Percentiles rank a stretch among this genome's conserved stretches.
Evolutionary conservation across 2,888 invertebrate genomes (phyloP).

Genomic region (Rotaria macrura): DNA sequence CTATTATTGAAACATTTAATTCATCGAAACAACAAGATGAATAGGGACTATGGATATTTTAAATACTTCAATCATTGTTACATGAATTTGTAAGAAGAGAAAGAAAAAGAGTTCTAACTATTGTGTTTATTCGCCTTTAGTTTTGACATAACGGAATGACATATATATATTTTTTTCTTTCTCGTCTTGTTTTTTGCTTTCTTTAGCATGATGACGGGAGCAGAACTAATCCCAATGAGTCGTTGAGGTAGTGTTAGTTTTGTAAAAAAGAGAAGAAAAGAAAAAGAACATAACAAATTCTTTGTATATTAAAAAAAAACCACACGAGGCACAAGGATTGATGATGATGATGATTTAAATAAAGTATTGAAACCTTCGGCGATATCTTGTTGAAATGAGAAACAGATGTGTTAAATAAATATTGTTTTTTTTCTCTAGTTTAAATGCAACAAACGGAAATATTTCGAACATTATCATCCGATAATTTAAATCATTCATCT

Average conservation of each 20-base stretch:
- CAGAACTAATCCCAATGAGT: neutral
- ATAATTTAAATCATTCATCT: neutral
- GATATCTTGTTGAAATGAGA: neutral
- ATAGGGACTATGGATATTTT: too few relatives aligned
- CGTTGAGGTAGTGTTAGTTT: neutral
- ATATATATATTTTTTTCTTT: neutral
- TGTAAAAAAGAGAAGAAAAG: neutral
- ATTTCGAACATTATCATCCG: neutral
- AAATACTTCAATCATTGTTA: too few relatives aligned
- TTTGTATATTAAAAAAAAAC: neutral
- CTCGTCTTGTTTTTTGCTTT: neutral
- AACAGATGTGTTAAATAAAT: too few relatives aligned
- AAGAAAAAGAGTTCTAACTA: neutral
- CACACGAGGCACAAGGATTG: neutral
- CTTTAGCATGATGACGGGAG: neutral
- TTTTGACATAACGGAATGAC: neutral
- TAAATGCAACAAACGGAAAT: neutral
- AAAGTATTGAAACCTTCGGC: neutral
- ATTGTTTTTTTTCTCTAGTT: neutral
- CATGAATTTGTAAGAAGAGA: too few relatives aligned
- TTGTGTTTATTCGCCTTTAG: neutral
- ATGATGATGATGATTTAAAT: too few relatives aligned
- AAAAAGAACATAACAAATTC: neutral
- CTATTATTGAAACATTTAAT: neutral
- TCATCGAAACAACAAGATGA: neutral